phyloP scores from a whole-genome alignment of 2,797 vertebrate genomes.

The Chelidonichthys spinosus region DNA sequence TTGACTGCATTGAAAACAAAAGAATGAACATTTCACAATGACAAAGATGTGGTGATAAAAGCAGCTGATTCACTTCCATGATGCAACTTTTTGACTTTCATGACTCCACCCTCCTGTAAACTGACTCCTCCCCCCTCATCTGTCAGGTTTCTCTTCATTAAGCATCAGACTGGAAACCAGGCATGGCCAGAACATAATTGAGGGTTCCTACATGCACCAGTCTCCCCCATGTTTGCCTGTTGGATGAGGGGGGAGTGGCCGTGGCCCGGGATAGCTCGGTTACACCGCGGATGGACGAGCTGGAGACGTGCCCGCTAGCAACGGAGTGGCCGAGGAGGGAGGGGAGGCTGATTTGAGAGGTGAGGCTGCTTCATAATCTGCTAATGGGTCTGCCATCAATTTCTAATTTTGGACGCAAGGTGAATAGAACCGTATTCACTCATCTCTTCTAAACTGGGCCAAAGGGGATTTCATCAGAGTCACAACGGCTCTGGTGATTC shows the following conservation, averaged over 20 bases:
- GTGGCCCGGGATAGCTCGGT: slow-evolving; percentile 74
- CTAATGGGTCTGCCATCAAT: slow-evolving; percentile 78
- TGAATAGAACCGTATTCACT: slow-evolving; percentile 64
- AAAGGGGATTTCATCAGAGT: slow-evolving; percentile 49
- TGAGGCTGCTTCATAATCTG: slow-evolving; percentile 76
- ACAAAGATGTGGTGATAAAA: slow-evolving; percentile 39
- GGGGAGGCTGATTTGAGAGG: slow-evolving; percentile 49
- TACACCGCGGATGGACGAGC: slow-evolving; percentile 75
- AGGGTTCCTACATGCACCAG: slow-evolving; percentile 47
- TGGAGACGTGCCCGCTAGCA: slow-evolving; percentile 69
- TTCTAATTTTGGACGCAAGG: slow-evolving; percentile 71
- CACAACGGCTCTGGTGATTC: slow-evolving; percentile 29
- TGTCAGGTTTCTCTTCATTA: slow-evolving; percentile 48
- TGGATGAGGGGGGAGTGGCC: slow-evolving; percentile 41
- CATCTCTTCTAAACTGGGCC: slow-evolving; percentile 51
- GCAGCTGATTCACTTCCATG: slow-evolving; percentile 21
- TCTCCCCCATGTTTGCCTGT: slow-evolving; percentile 63
- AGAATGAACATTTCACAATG: slow-evolving; percentile 38
- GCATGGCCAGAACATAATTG: slow-evolving; percentile 42
- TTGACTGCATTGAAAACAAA: slow-evolving; percentile 35
- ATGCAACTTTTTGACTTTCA: slow-evolving; percentile 36
- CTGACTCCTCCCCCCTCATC: slow-evolving; percentile 29
- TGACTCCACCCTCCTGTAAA: slow-evolving; percentile 25
- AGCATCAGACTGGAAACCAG: slow-evolving; percentile 53
- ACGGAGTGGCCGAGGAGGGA: slow-evolving; percentile 48